phyloP scores from a whole-genome alignment of 2,888 invertebrate genomes.

The Trisateles emortualis region DNA sequence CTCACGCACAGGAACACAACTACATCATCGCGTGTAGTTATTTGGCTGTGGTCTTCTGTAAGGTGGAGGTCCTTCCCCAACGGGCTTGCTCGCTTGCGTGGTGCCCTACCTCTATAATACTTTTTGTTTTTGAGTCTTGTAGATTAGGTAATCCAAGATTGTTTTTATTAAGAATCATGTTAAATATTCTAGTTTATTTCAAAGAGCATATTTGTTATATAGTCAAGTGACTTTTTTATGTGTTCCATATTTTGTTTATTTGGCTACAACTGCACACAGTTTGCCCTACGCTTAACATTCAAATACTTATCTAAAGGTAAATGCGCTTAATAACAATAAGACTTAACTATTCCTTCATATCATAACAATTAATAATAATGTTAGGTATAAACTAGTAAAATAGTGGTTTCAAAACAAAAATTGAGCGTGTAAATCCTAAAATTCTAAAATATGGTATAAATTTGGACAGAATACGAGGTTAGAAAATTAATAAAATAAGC shows the following conservation, averaged over 20 bases:
- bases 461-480: background rate
- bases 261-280: slow-evolving; percentile 24
- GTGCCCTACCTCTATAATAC: too few species aligned
- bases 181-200: background rate
- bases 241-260: slow-evolving; percentile 1
- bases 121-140: too few species aligned
- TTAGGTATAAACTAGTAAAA: slow-evolving; percentile 21
- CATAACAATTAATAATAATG: slow-evolving; percentile 38
- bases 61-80: too few species aligned
- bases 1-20: too few species aligned
- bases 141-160: too few species aligned
- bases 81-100: too few species aligned
- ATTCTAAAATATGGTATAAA: background rate
- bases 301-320: slow-evolving; percentile 47
- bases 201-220: too few species aligned
- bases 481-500: slow-evolving; percentile 4
- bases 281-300: slow-evolving; percentile 38
- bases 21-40: too few species aligned
- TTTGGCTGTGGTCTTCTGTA: too few species aligned
- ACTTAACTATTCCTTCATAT: slow-evolving; percentile 41
- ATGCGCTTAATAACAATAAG: slow-evolving; percentile 33
- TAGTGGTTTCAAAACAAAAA: slow-evolving; percentile 12
- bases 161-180: too few species aligned
- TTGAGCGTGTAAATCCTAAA: slow-evolving; percentile 32
- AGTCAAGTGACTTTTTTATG: background rate